Conservation (phyloP, 2,888 invertebrate genomes). For the Drosophila differens region DNA sequence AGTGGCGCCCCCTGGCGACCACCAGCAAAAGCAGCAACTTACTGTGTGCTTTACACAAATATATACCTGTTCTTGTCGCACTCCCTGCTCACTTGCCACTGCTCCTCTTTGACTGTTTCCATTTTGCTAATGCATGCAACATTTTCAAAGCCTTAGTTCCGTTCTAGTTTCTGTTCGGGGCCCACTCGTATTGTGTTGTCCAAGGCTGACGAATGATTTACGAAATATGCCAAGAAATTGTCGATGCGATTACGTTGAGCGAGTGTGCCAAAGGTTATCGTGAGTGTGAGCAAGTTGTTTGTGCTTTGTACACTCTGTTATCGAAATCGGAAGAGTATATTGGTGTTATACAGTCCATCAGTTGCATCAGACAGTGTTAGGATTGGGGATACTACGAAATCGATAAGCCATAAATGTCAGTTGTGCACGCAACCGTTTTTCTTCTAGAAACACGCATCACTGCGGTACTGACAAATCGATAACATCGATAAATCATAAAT, state of each 20-base stretch:
- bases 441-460: background rate
- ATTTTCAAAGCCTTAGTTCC: slow-evolving; percentile 61
- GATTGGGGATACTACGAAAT: background rate
- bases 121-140: slow-evolving; percentile 75
- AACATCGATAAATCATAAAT: background rate
- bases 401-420: background rate
- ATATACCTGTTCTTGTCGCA: slow-evolving; percentile 10
- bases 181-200: slow-evolving; percentile 7
- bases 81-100: slow-evolving; percentile 6
- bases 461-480: background rate
- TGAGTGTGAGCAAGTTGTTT: slow-evolving; percentile 16
- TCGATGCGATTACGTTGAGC: slow-evolving; percentile 70
- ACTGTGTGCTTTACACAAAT: slow-evolving; percentile 20
- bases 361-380: background rate
- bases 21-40: slow-evolving; percentile 19
- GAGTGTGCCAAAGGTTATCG: slow-evolving; percentile 67
- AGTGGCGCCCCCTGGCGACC: slow-evolving; percentile 47
- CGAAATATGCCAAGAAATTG: slow-evolving; percentile 65
- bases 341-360: background rate
- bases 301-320: background rate
- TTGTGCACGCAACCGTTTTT: background rate
- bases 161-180: slow-evolving; percentile 65
- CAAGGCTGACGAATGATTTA: slow-evolving; percentile 60
- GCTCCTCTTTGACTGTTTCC: slow-evolving; percentile 36
- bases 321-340: background rate